A percentile compares a stretch with the other conserved stretches of the same genome.
Conservation (phyloP, 2,113 vertebrate genomes). For the Bufo bufo region DNA sequence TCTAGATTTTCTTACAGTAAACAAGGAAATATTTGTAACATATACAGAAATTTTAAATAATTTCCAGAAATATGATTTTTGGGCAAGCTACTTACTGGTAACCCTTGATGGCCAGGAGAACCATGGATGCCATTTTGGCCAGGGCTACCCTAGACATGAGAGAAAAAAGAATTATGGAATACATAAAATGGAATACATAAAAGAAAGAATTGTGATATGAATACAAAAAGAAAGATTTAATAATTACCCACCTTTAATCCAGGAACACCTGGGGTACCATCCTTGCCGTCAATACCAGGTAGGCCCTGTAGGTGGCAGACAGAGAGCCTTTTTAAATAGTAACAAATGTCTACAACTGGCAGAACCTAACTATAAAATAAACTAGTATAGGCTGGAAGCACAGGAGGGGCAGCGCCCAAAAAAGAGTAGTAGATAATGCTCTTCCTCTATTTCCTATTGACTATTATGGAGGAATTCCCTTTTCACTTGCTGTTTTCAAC, state of each 20-base stretch:
- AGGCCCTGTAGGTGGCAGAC: slow-evolving; percentile 79
- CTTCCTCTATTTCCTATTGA: background rate
- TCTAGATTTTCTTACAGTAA: background rate
- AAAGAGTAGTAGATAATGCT: background rate
- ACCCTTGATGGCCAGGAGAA: slow-evolving; percentile 83
- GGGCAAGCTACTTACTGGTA: slow-evolving; percentile 81
- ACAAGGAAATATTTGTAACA: background rate
- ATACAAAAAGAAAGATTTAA: background rate
- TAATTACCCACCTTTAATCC: slow-evolving; percentile 84
- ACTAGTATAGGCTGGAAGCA: background rate
- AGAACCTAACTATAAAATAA: background rate
- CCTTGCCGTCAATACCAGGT: slow-evolving; percentile 96
- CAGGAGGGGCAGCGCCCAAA: background rate
- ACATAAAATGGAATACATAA: background rate
- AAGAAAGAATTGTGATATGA: background rate
- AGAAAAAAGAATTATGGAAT: slow-evolving; percentile 11
- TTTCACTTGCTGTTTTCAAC: background rate
- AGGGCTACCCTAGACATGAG: slow-evolving; percentile 74
- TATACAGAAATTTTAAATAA: background rate
- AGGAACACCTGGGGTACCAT: slow-evolving; percentile 89
- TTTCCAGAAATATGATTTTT: too few relatives aligned
- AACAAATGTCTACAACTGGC: background rate
- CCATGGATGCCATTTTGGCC: slow-evolving; percentile 85
- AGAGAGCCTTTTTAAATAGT: background rate
- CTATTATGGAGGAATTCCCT: background rate